Base-by-base conservation (phyloP, 2,888 invertebrate species). In the Scaptomyza cyrtandrae region DNA sequence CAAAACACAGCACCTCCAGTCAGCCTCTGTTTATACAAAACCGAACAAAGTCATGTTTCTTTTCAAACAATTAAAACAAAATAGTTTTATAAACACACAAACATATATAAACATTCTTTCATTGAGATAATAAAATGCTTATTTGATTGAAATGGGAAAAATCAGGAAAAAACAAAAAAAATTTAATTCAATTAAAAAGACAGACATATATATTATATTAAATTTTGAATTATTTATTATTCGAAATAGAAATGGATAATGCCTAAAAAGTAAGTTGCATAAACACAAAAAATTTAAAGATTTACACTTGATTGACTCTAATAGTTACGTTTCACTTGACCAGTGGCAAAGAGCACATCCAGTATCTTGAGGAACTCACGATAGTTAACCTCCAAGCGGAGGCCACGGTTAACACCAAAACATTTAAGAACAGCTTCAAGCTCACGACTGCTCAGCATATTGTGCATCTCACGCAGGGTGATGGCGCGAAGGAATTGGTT, bases 371-470 rank as follows among this genome's bases (percentile, higher is more conserved):
- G 93, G 82, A 96, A 94, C 11, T 94, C 94, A 69, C 95, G 93
- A 92, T 96, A 96, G 91, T 96, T 94, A 33, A 96, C 94, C 92
- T 95, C 94, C 69, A 94, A 91, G 48, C 93, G 90, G 68, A 93
- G 85, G 24, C 91, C 95, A 71, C 95, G 93, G 80, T 94, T 93
- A 78, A 94, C 93, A 46, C 95, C 94, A 91, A 96, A 96, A 91
- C 96, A 95, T 92, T 96, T 96, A 92, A 94, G 94, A 64, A 96
- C 83, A n/a, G 94, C 92, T 62, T 95, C 94, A 19, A 96, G 93
- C 91, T 96, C 96, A 33, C 93, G 93, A 65, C 93, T 93, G 52
- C 95, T 95, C 57, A 96, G 92, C 81, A 94, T 91, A 85, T 94
- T 91, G 79, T 95, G 93, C 93, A 96, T 93, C 35, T 93, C 93